Evolutionary conservation across 2,888 invertebrate genomes (phyloP), one percentile per base, ranked within the genome.

Genomic region (Cremastinae sp.): DNA sequence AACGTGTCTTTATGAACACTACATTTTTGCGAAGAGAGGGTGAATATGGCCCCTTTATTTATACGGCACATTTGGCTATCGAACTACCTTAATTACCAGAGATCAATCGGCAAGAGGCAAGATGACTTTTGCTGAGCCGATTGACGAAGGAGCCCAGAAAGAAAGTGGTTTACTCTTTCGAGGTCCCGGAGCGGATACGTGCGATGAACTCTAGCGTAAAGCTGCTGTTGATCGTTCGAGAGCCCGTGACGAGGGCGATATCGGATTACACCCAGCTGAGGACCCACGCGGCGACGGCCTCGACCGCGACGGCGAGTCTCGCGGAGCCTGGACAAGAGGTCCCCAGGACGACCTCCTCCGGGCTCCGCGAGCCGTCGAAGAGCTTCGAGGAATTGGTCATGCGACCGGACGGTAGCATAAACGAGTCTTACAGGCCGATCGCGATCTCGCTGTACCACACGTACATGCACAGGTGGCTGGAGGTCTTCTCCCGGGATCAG

Each of bases 181-280:
- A 96, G 94, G 98, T 97, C 36, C 98, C 99, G 9, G 96, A 97
- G 90, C 92, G 99, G 79, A 97, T 99, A 65, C 93, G 95, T 81
- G 96, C 96, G 74, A 97, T 99, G 97, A 98, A 99, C 91, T 94
- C 96, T 7, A 95, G 96, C 87, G 95, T 98, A 76, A 96, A 97
- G 84, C 92, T 99, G 74, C 93, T 99, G 78, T 92, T 99, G 82
- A 97, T 99, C 85, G 96, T 99, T 18, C 93, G 99, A 10, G 97
- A 99, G 90, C 99, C 99, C 1, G 97, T 98, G 68, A 97, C 96
- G 14, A 92, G 99, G 69, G 96, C 98, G 62, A 96, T 99, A 85
- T 98, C 98, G 10, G 99, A 99, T 92, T 98, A 98, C 91, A 96
- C 97, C 16, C 98, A 98, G 90, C 92, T 98, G 83, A 93, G 95